phyloP scores from a whole-genome alignment of 2,113 vertebrate species.

The Pitta sordida region DNA sequence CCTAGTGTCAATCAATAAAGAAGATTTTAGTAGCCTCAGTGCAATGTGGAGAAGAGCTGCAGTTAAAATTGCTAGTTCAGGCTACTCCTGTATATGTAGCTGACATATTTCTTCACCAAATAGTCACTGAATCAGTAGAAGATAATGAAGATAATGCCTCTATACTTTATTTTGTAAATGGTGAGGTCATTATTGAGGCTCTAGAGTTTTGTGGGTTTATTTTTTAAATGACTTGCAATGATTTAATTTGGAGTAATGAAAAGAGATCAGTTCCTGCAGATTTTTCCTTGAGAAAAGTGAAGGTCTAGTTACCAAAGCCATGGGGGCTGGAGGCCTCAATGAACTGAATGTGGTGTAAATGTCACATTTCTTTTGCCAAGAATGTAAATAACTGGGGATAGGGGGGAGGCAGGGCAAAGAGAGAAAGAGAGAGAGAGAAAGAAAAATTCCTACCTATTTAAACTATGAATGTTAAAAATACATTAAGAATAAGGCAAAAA shows the following conservation, averaged over 20 bases:
- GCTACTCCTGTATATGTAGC: not conserved
- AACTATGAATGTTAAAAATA: not conserved
- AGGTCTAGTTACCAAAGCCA: not conserved
- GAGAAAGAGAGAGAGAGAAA: no score
- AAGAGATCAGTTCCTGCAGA: not conserved
- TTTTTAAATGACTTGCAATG: not conserved
- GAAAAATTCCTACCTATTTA: not conserved
- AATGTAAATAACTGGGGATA: not conserved
- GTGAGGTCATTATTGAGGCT: not conserved
- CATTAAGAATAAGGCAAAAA: not conserved
- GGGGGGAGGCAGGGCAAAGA: no score
- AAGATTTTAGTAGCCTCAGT: not conserved
- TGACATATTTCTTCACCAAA: not conserved
- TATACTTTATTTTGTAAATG: not conserved
- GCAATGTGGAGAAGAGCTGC: not conserved
- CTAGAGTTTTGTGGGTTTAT: not conserved
- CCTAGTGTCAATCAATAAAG: not conserved
- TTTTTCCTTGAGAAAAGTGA: not conserved
- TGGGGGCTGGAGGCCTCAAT: not conserved
- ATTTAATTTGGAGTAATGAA: not conserved
- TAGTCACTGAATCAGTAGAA: not conserved
- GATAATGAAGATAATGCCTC: not conserved
- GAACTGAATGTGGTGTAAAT: not conserved
- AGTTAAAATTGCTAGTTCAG: not conserved
- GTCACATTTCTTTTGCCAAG: not conserved